Evolutionary conservation across 2,113 vertebrate genomes (phyloP), one percentile per base, ranked within the genome.

Genomic region (Motacilla tschutschensis): DNA sequence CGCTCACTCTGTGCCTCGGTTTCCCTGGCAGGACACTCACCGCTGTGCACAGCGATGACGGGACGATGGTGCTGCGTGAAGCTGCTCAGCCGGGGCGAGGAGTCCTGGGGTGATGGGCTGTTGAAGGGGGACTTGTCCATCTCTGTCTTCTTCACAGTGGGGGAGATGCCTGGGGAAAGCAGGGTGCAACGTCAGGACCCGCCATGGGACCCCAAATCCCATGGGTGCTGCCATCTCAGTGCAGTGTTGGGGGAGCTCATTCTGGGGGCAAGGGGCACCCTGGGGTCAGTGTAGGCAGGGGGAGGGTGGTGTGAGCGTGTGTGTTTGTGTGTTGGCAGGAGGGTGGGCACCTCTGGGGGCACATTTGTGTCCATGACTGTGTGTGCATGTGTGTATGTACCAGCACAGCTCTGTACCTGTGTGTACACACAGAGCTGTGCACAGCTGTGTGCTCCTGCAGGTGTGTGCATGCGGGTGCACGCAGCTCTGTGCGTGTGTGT

Each of bases 11-110:
- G 3, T 22, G 65, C 83, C 75, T 85, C 3, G 0, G 57, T 50
- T 69, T 73, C 57, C 70, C 38, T 0, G 8, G 19, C 24, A 3
- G 62, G 40, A 53, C 57, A 83, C 99, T 97, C 92, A 99, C 99
- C 99, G 55, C 99, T 99, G 97, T 99, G 99, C 93, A 99, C 98
- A 10, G 99, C 98, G 20, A 99, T 99, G 96, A 99, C 99, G 0
- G 99, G 99, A 96, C 98, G 98, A 96, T 99, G 99, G 96, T 99
- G 99, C 95, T 99, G 99, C 2, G 99, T 99, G 96, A 98, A 99
- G 95, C 98, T 98, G 87, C 98, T 98, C 90, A 99, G 97, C 64
- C 99, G 98, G 25, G 99, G 98, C 0, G 99, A 99, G 88, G 97
- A 98, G 89, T 99, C 98, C 97, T 99, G 99, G 73, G 98, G 98